Conservation (phyloP, 2,113 vertebrate genomes). For the Antechinus flavipes region DNA sequence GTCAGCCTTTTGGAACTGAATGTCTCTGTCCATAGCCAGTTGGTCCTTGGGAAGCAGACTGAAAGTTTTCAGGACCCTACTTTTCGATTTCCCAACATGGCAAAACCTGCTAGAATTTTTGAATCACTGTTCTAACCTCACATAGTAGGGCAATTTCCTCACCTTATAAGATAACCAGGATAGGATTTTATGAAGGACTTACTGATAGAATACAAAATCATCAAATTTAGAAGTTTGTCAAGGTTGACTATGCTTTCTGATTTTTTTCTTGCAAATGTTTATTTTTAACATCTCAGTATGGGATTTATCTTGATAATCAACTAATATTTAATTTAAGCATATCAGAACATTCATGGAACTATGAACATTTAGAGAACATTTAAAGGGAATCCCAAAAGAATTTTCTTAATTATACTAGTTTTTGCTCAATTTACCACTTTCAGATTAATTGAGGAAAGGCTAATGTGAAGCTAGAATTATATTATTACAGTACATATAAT, state of each 20-base stretch:
- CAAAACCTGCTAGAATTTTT: not conserved
- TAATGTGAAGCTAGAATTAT: not conserved
- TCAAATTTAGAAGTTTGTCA: not conserved
- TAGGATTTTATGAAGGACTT: not conserved
- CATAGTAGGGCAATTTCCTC: not conserved
- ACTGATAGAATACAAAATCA: not conserved
- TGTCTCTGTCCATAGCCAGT: not conserved
- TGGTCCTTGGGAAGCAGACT: not conserved
- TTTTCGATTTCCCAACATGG: not conserved
- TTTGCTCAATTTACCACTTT: not conserved
- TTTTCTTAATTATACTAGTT: not conserved
- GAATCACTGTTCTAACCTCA: not conserved
- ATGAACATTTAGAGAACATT: not conserved
- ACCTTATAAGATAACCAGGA: not conserved
- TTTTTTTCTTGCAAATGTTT: not conserved
- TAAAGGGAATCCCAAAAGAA: not conserved
- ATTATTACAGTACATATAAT: not conserved
- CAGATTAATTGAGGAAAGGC: not conserved
- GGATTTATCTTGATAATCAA: not conserved
- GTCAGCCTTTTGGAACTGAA: not conserved
- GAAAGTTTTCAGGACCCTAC: not conserved
- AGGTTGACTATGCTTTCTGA: not conserved
- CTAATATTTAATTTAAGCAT: not conserved
- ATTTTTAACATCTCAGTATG: not conserved
- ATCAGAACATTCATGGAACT: not conserved